phyloP scores from a whole-genome alignment of 2,888 invertebrate genomes.

The Drosophila longiperda region DNA sequence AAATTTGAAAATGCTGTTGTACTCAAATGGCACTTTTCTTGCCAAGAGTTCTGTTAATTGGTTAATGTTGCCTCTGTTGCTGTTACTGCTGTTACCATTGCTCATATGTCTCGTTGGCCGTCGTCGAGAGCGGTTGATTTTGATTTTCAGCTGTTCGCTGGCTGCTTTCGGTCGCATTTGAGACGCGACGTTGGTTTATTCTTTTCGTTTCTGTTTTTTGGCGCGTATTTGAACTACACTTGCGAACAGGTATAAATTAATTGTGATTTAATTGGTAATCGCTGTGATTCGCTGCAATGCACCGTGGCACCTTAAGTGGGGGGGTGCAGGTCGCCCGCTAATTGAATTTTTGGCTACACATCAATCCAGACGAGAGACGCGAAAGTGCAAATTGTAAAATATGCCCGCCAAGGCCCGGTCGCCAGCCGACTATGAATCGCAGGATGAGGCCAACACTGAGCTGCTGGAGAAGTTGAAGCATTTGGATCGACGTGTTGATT shows the following conservation, averaged over 20 bases:
- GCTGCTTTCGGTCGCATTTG: slow-evolving; percentile 7
- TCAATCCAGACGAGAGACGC: not conserved
- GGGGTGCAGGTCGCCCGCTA: slow-evolving; percentile 40
- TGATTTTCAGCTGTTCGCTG: slow-evolving; percentile 20
- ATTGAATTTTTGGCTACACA: slow-evolving; percentile 24
- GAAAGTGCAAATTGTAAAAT: slow-evolving; percentile 23
- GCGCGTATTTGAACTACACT: slow-evolving; percentile 51
- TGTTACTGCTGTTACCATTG: slow-evolving; percentile 23
- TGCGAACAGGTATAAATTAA: slow-evolving; percentile 7
- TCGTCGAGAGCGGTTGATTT: slow-evolving; percentile 72
- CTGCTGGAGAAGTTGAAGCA: slow-evolving; percentile 84
- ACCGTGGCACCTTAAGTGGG: slow-evolving; percentile 20
- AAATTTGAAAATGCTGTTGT: slow-evolving; percentile 2
- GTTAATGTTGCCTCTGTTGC: not conserved
- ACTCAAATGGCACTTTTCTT: slow-evolving; percentile 4
- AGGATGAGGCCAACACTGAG: slow-evolving; percentile 84
- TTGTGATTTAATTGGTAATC: slow-evolving; percentile 7
- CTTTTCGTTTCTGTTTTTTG: slow-evolving; percentile 20
- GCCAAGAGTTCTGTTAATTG: slow-evolving; percentile 20
- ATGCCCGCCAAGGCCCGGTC: slow-evolving; percentile 54
- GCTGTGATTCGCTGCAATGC: slow-evolving; percentile 25
- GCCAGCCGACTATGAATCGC: slow-evolving; percentile 78
- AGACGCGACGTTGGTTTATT: slow-evolving; percentile 12
- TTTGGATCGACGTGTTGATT: slow-evolving; percentile 83
- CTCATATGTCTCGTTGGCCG: slow-evolving; percentile 81